Base-by-base conservation (phyloP, 2,113 vertebrate genomes). In the rat (Rattus norvegicus) region DNA sequence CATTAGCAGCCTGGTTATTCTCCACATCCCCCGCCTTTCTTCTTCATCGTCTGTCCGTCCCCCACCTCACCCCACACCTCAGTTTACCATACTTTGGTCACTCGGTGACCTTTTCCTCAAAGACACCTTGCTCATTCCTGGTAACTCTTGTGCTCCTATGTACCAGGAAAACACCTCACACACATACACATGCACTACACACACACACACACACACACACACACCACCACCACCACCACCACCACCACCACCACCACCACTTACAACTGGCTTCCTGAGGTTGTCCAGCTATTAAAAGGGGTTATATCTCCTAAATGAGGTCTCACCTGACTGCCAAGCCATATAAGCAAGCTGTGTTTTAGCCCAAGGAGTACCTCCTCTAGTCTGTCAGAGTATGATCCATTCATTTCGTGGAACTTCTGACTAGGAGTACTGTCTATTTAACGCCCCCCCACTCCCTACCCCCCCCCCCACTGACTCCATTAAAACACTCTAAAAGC, bases 21-120 rank as follows among this genome's bases (percentile, higher is more conserved):
- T 76, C 22, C 76, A 54, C 4, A 36, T n/a, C 36, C 36, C 43
- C 63, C 69, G 16, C 98, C 97, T 97, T 73, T 97, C 85, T 97
- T 97, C 86, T 95, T 98, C 94, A 83, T 97, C 97, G 86, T 96
- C 95, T 94, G 24, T 65, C 10, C 10, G 9, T 65, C 88, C 97
- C 92, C 96, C 93, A 95, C 92, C 90, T 93, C 14, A n/a, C 70
- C n/a, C 28, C 72, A 28, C 33, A 17, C 39, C 22, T 13, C 4
- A 22, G 22, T 49, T 76, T 39, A 59, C 43, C 91, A 10, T 6
- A 30, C 14, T 43, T 92, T 36, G 30, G 30, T 33, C 52, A 33
- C n/a, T 39, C 33, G 14, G 49, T 69, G 63, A n/a, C 36, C 70
- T 22, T 81, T 94, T 65, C 47, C 87, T 67, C 79, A 47, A 56